A percentile compares a stretch with the other conserved stretches of the same genome.
phyloP scores from a whole-genome alignment of 2,888 invertebrate species.

The Nemotelus nigrinus region DNA sequence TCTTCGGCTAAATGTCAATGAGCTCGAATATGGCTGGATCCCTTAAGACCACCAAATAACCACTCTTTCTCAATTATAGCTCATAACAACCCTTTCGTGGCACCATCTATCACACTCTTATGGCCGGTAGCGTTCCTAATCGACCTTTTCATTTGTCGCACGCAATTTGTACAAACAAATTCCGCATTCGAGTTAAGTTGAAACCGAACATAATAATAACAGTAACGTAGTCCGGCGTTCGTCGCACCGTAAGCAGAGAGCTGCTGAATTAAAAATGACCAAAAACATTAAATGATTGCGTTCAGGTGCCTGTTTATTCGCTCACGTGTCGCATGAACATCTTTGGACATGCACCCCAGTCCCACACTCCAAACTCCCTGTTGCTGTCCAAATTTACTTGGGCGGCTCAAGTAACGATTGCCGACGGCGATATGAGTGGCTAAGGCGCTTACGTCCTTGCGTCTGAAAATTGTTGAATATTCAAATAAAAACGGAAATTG shows the following conservation, averaged over 20 bases:
- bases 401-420: neutral
- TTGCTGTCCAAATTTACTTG: conserved; percentile 24
- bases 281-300: conserved; percentile 41
- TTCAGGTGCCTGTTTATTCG: conserved; percentile 31
- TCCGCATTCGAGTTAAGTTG: conserved; percentile 18
- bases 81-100: conserved; percentile 40
- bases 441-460: conserved; percentile 11
- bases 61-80: neutral
- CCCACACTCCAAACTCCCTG: neutral
- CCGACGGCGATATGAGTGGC: neutral
- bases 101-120: conserved; percentile 38
- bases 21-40: no score
- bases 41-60: neutral
- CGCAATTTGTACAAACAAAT: conserved; percentile 42
- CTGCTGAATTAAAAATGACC: conserved; percentile 41
- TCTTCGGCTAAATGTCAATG: no score
- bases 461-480: conserved; percentile 42
- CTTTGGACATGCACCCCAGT: neutral
- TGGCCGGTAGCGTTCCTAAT: conserved; percentile 39
- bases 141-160: conserved; percentile 47
- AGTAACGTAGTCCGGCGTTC: neutral
- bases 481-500: conserved; percentile 44
- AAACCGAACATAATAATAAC: neutral
- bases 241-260: conserved; percentile 1
- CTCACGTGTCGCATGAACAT: conserved; percentile 38